Evolutionary conservation across 1,140 invertebrate genomes (phyloP), one percentile per base, ranked within the genome.

Genomic region (Ostrea denselamellosa): DNA sequence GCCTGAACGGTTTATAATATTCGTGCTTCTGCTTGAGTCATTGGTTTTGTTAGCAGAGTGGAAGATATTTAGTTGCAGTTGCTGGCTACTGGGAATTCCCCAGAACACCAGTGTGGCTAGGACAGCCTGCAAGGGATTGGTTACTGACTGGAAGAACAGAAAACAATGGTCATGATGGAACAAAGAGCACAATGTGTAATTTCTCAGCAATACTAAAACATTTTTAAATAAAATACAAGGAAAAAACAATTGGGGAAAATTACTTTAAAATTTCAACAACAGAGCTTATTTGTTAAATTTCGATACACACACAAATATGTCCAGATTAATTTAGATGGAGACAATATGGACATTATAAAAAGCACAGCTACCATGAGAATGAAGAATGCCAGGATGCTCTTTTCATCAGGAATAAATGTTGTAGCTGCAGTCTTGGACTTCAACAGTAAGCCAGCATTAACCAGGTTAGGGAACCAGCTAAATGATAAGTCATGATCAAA

Each of bases 121-220:
- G n/a, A 89, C 83, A 25, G 86, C 86, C 25, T 89, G 89, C 10
- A 89, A 68, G 51, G 89, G 86, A 56, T 89, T 89, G 19, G 87
- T 51, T 7, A 89, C 86, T 34, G 51, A 84, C 89, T 89, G 71
- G 17, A 53, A 52, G 8, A 8, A 22, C 9, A 34, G 8, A 34
- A 68, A 81, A 2, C 82, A 51, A 71, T 5, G 34, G 34, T 44
- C 34, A 44, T 2, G 34, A 44, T 5, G 5, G 34, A 44, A 44
- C 34, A 44, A 44, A 44, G 34, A 44, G 34, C 34, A 44, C 34
- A 44, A 44, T 1, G 34, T 44, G 34, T 44, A 44, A 44, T 44
- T 2, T 44, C 34, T 44, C 34, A 44, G 5, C 5, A 44, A 44
- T 5, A 44, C 34, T 44, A 44, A 44, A 44, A 44, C 34, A 44